Conservation (phyloP, 2,797 vertebrate species). For the Strix occidentalis region DNA sequence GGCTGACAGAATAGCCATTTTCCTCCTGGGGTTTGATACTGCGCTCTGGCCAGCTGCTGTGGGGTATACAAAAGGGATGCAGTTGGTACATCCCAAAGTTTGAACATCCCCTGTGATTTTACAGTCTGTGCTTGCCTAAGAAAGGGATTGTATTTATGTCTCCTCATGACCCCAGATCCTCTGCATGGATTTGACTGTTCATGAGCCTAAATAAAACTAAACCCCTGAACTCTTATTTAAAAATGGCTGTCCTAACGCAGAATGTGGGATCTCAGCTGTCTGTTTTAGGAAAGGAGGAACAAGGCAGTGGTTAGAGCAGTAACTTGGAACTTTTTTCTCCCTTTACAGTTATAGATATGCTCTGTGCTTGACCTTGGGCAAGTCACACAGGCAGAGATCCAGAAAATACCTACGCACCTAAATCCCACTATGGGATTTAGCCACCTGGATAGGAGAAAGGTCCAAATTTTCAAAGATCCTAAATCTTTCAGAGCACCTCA, state of each 20-base stretch:
- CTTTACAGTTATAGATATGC: not conserved
- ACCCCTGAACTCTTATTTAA: not conserved
- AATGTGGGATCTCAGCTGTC: not conserved
- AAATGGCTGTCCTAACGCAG: not conserved
- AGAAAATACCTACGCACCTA: not conserved
- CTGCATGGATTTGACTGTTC: not conserved
- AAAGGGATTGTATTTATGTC: not conserved
- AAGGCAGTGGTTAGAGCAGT: not conserved
- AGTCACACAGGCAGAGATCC: not conserved
- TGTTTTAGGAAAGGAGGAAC: not conserved
- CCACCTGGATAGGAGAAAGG: not conserved
- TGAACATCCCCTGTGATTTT: constrained; percentile 18
- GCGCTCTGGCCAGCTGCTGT: constrained; percentile 26
- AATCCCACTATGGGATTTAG: not conserved
- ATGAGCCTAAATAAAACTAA: constrained; percentile 5
- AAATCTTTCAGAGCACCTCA: not conserved
- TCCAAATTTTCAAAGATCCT: not conserved
- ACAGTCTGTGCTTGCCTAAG: not conserved
- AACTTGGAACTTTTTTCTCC: not conserved
- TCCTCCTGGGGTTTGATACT: constrained; percentile 27
- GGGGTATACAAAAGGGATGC: constrained; percentile 15
- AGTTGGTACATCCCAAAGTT: constrained; percentile 18
- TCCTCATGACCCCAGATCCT: not conserved
- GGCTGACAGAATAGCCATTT: constrained; percentile 41
- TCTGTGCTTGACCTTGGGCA: not conserved